phyloP scores from a whole-genome alignment of 1,140 invertebrate species.

The Brachionus koreanus region DNA sequence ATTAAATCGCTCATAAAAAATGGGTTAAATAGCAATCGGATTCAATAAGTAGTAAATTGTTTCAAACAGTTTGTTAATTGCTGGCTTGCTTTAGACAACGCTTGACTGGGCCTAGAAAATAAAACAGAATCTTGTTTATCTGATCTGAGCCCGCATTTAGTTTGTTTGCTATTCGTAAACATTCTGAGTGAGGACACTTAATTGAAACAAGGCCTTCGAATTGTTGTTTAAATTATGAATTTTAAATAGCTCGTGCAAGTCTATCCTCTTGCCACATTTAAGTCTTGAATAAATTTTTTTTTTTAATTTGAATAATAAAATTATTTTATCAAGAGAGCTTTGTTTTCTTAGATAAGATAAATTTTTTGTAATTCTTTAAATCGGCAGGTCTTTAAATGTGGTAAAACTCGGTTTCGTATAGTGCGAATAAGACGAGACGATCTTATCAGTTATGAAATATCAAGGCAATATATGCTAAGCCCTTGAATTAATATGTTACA shows the following conservation, averaged over 20 bases:
- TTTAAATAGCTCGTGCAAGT: conserved; percentile 10
- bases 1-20: background rate
- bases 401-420: background rate
- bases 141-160: background rate
- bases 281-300: background rate
- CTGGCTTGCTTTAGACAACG: background rate
- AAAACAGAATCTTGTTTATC: background rate
- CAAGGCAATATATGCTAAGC: background rate
- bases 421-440: background rate
- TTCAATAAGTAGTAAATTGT: background rate
- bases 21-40: conserved; percentile 6
- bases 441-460: background rate
- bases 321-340: background rate
- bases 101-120: background rate
- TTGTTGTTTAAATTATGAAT: conserved; percentile 20
- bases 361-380: background rate
- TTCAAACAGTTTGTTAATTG: conserved; percentile 2
- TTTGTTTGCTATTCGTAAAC: background rate
- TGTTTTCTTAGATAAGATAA: conserved; percentile 34
- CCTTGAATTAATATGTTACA: conserved; percentile 3
- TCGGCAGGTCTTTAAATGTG: background rate
- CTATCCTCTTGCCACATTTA: conserved; percentile 11
- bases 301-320: conserved; percentile 34
- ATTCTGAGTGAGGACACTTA: background rate
- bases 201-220: background rate